These are phyloP conservation scores for Eriosoma lanigerum DNA, from an alignment of 1,140 invertebrate genomes.

Conservation along the genomic window DNA sequence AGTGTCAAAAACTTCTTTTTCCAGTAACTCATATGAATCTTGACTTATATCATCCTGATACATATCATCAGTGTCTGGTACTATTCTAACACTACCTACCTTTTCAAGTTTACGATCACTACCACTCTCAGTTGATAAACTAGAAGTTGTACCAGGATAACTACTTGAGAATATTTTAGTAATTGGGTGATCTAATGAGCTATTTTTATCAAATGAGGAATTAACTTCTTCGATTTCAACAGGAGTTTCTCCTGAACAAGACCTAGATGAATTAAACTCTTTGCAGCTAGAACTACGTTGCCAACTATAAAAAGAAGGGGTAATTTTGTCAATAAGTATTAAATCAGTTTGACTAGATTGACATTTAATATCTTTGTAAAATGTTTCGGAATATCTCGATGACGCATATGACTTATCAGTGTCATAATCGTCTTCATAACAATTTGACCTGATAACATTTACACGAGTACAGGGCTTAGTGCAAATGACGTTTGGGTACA, in stretches of 20 bases:
- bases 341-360: slow-evolving; percentile 51
- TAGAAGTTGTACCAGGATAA: slow-evolving; percentile 76
- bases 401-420: slow-evolving; percentile 43
- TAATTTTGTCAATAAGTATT: slow-evolving; percentile 39
- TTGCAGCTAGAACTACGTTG: slow-evolving; percentile 75
- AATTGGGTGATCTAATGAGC: slow-evolving; percentile 57
- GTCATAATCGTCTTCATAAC: slow-evolving; percentile 34
- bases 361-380: slow-evolving; percentile 43
- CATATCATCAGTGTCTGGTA: slow-evolving; percentile 53
- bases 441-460: slow-evolving; percentile 41
- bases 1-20: slow-evolving; percentile 65
- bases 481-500: slow-evolving; percentile 47
- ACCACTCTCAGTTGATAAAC: slow-evolving; percentile 61
- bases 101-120: slow-evolving; percentile 59
- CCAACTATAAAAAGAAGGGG: slow-evolving; percentile 62
- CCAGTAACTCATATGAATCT: slow-evolving; percentile 83
- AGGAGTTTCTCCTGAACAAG: slow-evolving; percentile 41
- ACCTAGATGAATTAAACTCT: slow-evolving; percentile 53
- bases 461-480: slow-evolving; percentile 34
- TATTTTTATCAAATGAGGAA: slow-evolving; percentile 54
- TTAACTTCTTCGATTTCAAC: slow-evolving; percentile 31
- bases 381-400: slow-evolving; percentile 38
- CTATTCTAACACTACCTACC: slow-evolving; percentile 55
- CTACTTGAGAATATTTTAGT: slow-evolving; percentile 77
- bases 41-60: slow-evolving; percentile 81